Percentiles rank a stretch among this genome's conserved stretches.
These are phyloP conservation scores for Ramphastos sulfuratus DNA, from an alignment of 2,113 vertebrate genomes.

Conservation along the genomic window DNA sequence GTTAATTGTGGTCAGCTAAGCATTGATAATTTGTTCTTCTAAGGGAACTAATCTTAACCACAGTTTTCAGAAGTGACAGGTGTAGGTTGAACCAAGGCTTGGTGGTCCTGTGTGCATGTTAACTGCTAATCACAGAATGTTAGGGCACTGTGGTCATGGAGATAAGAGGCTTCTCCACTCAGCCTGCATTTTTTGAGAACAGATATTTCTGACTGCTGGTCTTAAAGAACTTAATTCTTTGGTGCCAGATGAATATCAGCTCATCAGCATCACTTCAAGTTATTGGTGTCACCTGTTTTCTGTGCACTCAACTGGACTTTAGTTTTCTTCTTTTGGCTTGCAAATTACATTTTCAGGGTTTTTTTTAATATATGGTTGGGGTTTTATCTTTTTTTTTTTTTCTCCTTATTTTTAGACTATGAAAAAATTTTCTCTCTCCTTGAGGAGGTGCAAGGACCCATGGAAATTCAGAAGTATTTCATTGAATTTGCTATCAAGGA, in stretches of 20 bases:
- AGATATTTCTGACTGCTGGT: background rate
- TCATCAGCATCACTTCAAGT: background rate
- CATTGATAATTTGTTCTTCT: background rate
- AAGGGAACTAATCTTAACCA: background rate
- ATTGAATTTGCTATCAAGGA: slow-evolving; percentile 96
- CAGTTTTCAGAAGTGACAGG: background rate
- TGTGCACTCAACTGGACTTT: background rate
- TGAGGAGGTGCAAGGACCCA: slow-evolving; percentile 90
- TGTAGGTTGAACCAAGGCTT: background rate
- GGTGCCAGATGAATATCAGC: background rate
- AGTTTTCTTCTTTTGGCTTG: background rate
- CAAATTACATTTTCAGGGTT: background rate
- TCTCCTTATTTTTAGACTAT: slow-evolving; percentile 82
- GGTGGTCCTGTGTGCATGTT: background rate
- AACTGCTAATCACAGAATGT: background rate
- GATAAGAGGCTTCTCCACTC: background rate
- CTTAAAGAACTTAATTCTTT: background rate
- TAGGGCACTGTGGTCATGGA: background rate
- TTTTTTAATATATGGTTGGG: background rate
- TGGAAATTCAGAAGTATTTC: slow-evolving; percentile 89
- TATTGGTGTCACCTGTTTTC: background rate
- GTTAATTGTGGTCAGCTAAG: background rate
- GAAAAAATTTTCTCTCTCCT: slow-evolving; percentile 89
- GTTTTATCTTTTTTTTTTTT: background rate
- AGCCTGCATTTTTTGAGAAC: background rate